Evolutionary conservation across 2,888 invertebrate genomes (phyloP).

Genomic region (Spatulosminthurus flaviceps): DNA sequence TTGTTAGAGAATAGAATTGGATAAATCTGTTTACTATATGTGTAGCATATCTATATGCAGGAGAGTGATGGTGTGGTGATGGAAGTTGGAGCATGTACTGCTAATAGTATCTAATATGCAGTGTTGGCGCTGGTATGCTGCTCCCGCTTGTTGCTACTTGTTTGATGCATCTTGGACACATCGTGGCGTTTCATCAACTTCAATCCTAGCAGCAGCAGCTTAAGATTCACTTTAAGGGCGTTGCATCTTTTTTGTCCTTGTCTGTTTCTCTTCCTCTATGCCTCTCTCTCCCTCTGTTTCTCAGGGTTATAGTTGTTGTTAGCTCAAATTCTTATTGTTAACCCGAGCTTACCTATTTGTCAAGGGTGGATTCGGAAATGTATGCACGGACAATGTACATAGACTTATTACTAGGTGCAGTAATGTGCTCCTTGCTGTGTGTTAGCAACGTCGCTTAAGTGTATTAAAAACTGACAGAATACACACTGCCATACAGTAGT

Average conservation of each 20-base stretch:
- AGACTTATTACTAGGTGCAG: background rate
- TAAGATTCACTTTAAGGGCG: slow-evolving; percentile 20
- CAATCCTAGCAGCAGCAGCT: slow-evolving; percentile 5
- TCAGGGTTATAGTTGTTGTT: background rate
- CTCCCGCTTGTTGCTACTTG: slow-evolving; percentile 15
- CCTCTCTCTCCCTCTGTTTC: slow-evolving; percentile 12
- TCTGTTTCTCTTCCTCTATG: slow-evolving; percentile 16
- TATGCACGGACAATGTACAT: background rate
- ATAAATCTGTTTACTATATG: background rate
- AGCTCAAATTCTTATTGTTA: slow-evolving; percentile 11
- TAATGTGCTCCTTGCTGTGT: no score
- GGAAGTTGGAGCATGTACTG: no score
- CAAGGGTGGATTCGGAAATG: background rate
- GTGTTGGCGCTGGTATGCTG: slow-evolving; percentile 16
- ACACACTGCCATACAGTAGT: background rate
- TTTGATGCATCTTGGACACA: slow-evolving; percentile 15
- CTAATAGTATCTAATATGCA: background rate
- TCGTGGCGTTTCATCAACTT: slow-evolving; percentile 28
- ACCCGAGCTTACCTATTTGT: background rate
- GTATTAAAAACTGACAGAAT: background rate
- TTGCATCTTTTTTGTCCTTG: slow-evolving; percentile 27
- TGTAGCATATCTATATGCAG: no score
- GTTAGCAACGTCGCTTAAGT: background rate
- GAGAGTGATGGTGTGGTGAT: no score
- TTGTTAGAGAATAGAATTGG: background rate